Evolutionary conservation across 2,888 invertebrate genomes (phyloP), one percentile per base, ranked within the genome.

Genomic region (Ophion ventricosus): DNA sequence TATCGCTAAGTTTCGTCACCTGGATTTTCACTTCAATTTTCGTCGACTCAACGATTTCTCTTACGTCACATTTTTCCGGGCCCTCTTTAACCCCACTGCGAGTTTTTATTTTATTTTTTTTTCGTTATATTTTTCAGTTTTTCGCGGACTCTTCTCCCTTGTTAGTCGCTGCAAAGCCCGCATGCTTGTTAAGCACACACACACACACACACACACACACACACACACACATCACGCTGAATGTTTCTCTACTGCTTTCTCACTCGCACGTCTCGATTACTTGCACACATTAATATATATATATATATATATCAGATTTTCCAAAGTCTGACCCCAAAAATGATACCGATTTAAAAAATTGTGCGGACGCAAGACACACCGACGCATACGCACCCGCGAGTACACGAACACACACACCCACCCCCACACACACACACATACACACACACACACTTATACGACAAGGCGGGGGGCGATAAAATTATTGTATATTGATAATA

Each of bases 91-190:
- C 40, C 66, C 76, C 67, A 29, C 25, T 26, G 20, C 49, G 61
- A 69, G 35, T 57, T 69, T 82, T 84, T 72, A 57, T 84, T 75
- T 40, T 40, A 20, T 29, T 11, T 59, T 49, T n/a, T 26, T 29
- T 63, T 70, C 8, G 17, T 29, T 11, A 14, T 74, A n/a, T 83
- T 74, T 72, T 54, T 70, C 72, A 29, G 5, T 43, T 66, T 66
- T 67, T 69, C 78, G 78, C 83, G 67, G 59, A 63, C 75, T 84
- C 79, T 74, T 84, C 73, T 86, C 79, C 88, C 89, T 90, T 85
- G 92, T 93, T 93, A 93, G 92, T 93, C 92, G 93, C 93, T 93
- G 93, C 93, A 92, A 93, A 93, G 93, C 93, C 90, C 90, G 90
- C 93, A 93, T 93, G 93, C 93, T 93, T 90, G 92, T 93, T 93